phyloP scores from a whole-genome alignment of 2,113 vertebrate species.

The Cololabis saira region DNA sequence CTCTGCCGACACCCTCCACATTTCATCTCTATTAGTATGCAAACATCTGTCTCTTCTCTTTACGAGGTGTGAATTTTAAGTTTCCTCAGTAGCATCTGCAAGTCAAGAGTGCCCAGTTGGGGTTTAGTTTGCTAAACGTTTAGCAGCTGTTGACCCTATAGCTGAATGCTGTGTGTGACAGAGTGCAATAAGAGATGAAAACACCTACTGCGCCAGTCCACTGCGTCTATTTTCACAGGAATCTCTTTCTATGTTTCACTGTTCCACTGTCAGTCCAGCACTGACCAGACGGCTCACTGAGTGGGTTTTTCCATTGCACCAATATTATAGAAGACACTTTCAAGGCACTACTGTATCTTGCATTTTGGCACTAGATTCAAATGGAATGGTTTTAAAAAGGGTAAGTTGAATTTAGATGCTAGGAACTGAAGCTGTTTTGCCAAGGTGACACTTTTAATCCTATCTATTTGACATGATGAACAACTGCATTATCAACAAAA shows the following conservation, averaged over 20 bases:
- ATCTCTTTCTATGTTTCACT: slow-evolving; percentile 52
- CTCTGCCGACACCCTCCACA: slow-evolving; percentile 43
- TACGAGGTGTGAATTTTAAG: slow-evolving; percentile 64
- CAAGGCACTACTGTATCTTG: slow-evolving; percentile 41
- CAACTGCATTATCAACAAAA: slow-evolving; percentile 47
- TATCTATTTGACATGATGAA: slow-evolving; percentile 39
- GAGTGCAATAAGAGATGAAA: slow-evolving; percentile 52
- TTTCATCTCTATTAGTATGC: slow-evolving; percentile 72
- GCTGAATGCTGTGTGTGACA: slow-evolving; percentile 51
- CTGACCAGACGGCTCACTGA: too few species aligned
- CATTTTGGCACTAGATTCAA: slow-evolving; percentile 15
- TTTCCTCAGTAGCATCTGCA: slow-evolving; percentile 66
- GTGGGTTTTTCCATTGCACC: slow-evolving; percentile 29
- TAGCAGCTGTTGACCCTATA: slow-evolving; percentile 72
- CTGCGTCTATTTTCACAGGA: slow-evolving; percentile 52
- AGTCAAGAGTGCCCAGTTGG: slow-evolving; percentile 57
- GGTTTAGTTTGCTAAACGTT: slow-evolving; percentile 64
- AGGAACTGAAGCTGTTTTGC: slow-evolving; percentile 3
- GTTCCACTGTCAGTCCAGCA: slow-evolving; percentile 30
- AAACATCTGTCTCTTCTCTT: slow-evolving; percentile 76
- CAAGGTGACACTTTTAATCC: slow-evolving; percentile 24
- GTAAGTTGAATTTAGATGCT: slow-evolving; percentile 19
- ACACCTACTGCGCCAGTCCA: slow-evolving; percentile 50
- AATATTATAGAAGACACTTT: slow-evolving; percentile 28
- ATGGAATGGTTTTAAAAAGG: slow-evolving; percentile 29